Percentiles rank a stretch among this genome's conserved stretches.
Evolutionary conservation across 2,888 invertebrate genomes (phyloP).

Genomic region (Bellardia bayeri): DNA sequence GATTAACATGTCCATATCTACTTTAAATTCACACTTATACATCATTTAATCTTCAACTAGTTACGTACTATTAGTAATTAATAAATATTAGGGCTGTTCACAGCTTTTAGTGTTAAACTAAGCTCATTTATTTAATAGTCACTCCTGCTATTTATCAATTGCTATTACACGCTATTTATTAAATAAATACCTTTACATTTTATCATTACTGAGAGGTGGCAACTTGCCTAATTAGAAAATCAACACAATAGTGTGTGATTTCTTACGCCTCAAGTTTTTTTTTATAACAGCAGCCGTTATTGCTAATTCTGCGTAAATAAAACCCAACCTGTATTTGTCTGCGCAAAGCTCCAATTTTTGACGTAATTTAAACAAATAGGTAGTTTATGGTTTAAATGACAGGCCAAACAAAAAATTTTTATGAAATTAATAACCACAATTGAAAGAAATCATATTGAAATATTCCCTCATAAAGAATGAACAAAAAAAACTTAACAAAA

Average conservation of each 20-base stretch:
- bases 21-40: conserved; percentile 51
- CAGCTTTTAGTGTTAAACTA: not conserved
- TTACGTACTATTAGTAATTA: not conserved
- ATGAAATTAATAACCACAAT: conserved; percentile 1
- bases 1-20: conserved; percentile 48
- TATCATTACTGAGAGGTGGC: conserved; percentile 5
- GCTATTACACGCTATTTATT: not conserved
- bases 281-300: not conserved
- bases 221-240: not conserved
- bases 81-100: not conserved
- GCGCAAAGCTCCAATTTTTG: not conserved
- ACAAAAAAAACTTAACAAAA: not conserved
- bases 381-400: not conserved
- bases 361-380: not conserved
- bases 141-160: not conserved
- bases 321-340: not conserved
- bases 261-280: not conserved
- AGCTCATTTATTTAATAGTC: not conserved
- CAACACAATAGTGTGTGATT: not conserved
- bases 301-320: not conserved
- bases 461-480: not conserved
- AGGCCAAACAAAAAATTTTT: not conserved
- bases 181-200: not conserved
- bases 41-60: conserved; percentile 28
- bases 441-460: not conserved